Evolutionary conservation across 2,888 invertebrate genomes (phyloP).

Genomic region (Ctena decussata): DNA sequence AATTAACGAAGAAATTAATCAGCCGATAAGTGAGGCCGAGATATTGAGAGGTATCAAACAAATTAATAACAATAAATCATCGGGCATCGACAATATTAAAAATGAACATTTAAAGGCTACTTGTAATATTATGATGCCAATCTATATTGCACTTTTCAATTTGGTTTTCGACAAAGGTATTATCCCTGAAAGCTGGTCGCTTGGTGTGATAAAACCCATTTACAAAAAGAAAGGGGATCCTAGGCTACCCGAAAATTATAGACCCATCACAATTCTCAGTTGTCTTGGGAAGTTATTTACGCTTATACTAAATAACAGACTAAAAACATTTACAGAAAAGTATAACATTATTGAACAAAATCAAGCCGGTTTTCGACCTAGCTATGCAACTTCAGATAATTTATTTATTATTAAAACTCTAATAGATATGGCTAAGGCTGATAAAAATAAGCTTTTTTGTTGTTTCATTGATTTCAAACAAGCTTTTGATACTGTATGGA

Average conservation of each 20-base stretch:
- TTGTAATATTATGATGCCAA: neutral
- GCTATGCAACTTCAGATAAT: conserved; percentile 26
- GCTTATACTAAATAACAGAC: conserved; percentile 17
- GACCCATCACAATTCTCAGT: conserved; percentile 26
- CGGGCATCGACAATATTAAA: neutral
- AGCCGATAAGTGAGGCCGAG: neutral
- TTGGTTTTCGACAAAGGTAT: neutral
- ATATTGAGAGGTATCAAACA: neutral
- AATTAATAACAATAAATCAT: neutral
- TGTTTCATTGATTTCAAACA: neutral
- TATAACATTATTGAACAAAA: neutral
- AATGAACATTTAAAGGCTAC: neutral
- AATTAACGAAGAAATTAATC: neutral
- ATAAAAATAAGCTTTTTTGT: neutral
- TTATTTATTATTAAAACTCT: conserved; percentile 28
- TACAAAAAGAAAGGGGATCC: neutral
- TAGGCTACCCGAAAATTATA: conserved; percentile 1
- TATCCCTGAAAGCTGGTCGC: conserved; percentile 6
- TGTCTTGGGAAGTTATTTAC: conserved; percentile 27
- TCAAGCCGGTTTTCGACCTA: conserved; percentile 16
- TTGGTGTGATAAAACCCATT: conserved; percentile 8
- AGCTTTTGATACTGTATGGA: neutral
- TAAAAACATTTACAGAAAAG: conserved; percentile 4
- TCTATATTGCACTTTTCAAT: conserved; percentile 12
- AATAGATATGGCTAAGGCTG: neutral